These are phyloP conservation scores for Dinomys branickii DNA, from an alignment of 2,113 vertebrate species.

Conservation along the genomic window DNA sequence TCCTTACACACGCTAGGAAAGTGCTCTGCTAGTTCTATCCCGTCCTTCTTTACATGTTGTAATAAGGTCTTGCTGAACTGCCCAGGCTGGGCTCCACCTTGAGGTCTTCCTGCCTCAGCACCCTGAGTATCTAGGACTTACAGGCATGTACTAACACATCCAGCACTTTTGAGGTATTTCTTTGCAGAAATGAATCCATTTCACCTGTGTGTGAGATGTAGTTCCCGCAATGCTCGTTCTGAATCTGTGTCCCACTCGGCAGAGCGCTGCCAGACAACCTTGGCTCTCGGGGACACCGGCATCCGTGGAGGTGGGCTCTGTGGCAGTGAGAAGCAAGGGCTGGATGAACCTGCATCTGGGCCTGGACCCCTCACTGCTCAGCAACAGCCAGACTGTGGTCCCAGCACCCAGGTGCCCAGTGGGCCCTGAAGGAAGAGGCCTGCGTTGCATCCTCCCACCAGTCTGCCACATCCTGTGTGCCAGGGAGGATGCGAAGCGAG, in stretches of 20 bases:
- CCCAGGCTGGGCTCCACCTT: background rate
- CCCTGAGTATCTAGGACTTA: background rate
- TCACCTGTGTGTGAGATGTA: background rate
- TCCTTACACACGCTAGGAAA: background rate
- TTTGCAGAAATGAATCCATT: background rate
- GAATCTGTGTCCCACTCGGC: background rate
- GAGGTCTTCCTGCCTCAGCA: background rate
- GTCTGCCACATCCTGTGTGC: background rate
- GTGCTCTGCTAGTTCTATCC: background rate
- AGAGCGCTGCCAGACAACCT: background rate
- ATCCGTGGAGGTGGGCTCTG: too few relatives aligned
- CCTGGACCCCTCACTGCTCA: background rate
- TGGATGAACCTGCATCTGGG: background rate
- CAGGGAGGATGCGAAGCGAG: fast-evolving
- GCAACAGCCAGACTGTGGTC: background rate
- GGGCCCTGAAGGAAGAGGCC: background rate
- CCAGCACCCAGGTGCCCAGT: fast-evolving
- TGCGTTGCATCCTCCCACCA: too few relatives aligned
- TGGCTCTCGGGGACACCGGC: background rate
- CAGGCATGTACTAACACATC: background rate
- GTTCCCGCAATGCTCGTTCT: fast-evolving
- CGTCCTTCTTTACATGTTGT: background rate
- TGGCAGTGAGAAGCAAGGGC: background rate
- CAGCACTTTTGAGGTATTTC: background rate
- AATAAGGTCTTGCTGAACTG: background rate